These are phyloP conservation scores for Hydriomena furcata DNA, from an alignment of 2,888 invertebrate species.

Conservation along the genomic window DNA sequence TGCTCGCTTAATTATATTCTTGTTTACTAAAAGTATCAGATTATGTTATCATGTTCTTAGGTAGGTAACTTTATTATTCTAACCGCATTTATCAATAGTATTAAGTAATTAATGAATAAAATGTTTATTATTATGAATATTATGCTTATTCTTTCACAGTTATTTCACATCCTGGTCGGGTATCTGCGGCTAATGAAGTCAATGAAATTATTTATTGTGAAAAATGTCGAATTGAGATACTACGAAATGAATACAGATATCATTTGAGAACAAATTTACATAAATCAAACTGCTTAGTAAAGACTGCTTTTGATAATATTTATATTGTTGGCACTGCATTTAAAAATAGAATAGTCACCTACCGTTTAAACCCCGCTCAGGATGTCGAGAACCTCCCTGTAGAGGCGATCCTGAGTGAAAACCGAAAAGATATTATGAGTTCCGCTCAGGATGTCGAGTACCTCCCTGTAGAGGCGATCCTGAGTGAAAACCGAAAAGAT, in stretches of 20 bases:
- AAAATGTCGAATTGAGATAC: neutral
- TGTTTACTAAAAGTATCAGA: no score
- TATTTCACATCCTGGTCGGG: no score
- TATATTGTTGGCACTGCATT: conserved; percentile 1
- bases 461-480: neutral
- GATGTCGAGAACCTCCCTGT: neutral
- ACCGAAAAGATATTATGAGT: neutral
- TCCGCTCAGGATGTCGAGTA: no score
- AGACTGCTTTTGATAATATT: neutral
- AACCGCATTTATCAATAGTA: neutral
- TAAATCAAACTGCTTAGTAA: conserved; percentile 2
- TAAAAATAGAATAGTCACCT: conserved; percentile 4
- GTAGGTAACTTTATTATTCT: no score
- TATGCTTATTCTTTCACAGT: neutral
- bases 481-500: neutral
- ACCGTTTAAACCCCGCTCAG: neutral
- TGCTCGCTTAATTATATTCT: no score
- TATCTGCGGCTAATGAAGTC: neutral
- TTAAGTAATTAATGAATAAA: neutral
- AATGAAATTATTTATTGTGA: neutral
- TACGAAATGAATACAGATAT: neutral
- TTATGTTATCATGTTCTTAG: no score
- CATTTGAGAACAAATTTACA: conserved; percentile 2
- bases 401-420: neutral
- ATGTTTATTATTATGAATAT: neutral